These are phyloP conservation scores for Aspidiotus destructor DNA, from an alignment of 2,888 invertebrate species.

Conservation along the genomic window DNA sequence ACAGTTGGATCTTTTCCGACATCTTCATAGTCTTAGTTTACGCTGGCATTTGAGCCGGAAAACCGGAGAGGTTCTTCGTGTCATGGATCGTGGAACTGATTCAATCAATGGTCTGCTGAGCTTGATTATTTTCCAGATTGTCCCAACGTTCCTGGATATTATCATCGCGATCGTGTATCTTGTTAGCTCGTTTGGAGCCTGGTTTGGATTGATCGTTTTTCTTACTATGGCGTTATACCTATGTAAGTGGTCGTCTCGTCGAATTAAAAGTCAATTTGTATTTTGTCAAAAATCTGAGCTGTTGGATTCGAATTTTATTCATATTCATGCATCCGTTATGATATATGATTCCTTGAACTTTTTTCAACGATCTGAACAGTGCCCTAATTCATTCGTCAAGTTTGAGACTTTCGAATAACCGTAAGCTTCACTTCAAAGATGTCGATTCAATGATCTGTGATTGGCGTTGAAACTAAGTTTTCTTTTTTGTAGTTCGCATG, in stretches of 20 bases:
- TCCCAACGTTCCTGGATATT: conserved; percentile 88
- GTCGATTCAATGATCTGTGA: too few species aligned
- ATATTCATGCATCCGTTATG: too few species aligned
- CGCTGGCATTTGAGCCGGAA: conserved; percentile 91
- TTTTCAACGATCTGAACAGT: too few species aligned
- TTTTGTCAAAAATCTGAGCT: too few species aligned
- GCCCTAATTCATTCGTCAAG: too few species aligned
- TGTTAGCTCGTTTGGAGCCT: conserved; percentile 73
- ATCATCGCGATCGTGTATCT: conserved; percentile 84
- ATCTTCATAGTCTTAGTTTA: conserved; percentile 81
- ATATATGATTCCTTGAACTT: too few species aligned
- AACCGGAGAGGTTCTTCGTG: conserved; percentile 90
- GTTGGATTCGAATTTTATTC: too few species aligned
- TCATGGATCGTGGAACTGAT: conserved; percentile 96
- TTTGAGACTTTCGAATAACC: too few species aligned
- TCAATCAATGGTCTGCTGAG: conserved; percentile 89
- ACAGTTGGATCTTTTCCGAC: conserved; percentile 70
- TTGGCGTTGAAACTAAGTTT: too few species aligned
- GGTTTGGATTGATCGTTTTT: conserved; percentile 93
- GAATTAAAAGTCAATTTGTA: too few species aligned
- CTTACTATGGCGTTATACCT: conserved; percentile 87
- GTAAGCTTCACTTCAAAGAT: too few species aligned
- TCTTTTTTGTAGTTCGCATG: too few species aligned
- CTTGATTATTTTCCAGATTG: conserved; percentile 83
- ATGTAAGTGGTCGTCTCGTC: conserved; percentile 55